A percentile compares a stretch with the other conserved stretches of the same genome.
phyloP scores from a whole-genome alignment of 1,140 invertebrate genomes.

The Eufriesea mexicana region DNA sequence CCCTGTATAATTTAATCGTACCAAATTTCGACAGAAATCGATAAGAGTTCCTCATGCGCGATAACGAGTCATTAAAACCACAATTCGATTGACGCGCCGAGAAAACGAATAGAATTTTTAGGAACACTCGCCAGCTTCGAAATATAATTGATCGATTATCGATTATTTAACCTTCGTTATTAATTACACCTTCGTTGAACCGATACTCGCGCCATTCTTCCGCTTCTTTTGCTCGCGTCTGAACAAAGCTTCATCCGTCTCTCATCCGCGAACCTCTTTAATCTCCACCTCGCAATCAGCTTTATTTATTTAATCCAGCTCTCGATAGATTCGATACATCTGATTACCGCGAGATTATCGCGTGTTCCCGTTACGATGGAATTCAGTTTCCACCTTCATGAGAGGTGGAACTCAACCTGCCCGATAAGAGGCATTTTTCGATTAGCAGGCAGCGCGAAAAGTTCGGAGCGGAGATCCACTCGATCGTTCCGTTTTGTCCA shows the following conservation, averaged over 20 bases:
- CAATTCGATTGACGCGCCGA: too few species aligned
- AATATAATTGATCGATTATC: not conserved
- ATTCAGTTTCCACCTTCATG: too few species aligned
- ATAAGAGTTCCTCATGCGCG: not conserved
- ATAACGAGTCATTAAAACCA: not conserved
- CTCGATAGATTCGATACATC: too few species aligned
- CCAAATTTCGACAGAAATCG: not conserved
- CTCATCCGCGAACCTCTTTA: too few species aligned
- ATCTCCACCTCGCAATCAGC: too few species aligned
- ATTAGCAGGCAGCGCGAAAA: constrained; percentile 25
- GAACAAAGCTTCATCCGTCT: too few species aligned
- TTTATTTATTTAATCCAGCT: too few species aligned
- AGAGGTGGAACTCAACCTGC: too few species aligned
- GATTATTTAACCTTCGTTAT: constrained; percentile 3
- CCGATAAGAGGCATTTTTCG: constrained; percentile 31
- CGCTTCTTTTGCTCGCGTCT: not conserved
- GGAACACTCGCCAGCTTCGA: too few species aligned
- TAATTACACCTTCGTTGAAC: not conserved
- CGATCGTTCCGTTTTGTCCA: constrained; percentile 18
- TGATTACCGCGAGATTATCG: too few species aligned
- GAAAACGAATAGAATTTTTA: constrained; percentile 8
- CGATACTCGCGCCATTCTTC: not conserved
- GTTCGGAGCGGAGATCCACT: constrained; percentile 4
- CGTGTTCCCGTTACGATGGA: too few species aligned
- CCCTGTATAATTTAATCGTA: not conserved